phyloP scores from a whole-genome alignment of 2,113 vertebrate species.

The Eidolon helvum region DNA sequence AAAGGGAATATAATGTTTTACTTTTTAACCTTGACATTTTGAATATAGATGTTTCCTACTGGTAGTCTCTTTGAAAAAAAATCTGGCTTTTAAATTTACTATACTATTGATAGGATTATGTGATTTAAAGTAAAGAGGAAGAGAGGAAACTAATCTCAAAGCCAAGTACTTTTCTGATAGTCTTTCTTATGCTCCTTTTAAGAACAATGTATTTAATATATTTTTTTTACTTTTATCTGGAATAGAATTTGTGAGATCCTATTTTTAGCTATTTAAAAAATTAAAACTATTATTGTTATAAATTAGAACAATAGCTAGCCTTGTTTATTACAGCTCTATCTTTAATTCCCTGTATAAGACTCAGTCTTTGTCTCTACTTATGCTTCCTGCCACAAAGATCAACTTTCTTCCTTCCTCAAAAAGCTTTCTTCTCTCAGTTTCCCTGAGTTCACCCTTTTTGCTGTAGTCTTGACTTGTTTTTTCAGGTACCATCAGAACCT shows the following conservation, averaged over 20 bases:
- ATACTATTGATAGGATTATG: neutral
- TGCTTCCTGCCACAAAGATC: neutral
- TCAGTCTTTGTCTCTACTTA: neutral
- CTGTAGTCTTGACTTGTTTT: neutral
- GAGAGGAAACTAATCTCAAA: neutral
- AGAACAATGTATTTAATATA: neutral
- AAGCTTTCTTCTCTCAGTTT: neutral
- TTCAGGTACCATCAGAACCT: neutral
- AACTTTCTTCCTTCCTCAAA: neutral
- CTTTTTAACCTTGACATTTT: constrained; percentile 8
- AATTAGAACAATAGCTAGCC: neutral
- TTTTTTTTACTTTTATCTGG: neutral
- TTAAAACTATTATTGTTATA: neutral
- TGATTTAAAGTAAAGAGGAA: neutral
- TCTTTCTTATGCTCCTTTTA: neutral
- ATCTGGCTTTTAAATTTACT: neutral
- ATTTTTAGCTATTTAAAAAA: neutral
- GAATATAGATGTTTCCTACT: neutral
- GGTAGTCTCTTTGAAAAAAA: neutral
- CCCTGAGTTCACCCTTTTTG: neutral
- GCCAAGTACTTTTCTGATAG: neutral
- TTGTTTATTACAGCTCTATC: neutral
- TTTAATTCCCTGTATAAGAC: neutral
- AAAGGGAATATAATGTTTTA: neutral
- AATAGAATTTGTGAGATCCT: neutral